Evolutionary conservation across 2,888 invertebrate species (phyloP).

Genomic region (Acleris emargana): DNA sequence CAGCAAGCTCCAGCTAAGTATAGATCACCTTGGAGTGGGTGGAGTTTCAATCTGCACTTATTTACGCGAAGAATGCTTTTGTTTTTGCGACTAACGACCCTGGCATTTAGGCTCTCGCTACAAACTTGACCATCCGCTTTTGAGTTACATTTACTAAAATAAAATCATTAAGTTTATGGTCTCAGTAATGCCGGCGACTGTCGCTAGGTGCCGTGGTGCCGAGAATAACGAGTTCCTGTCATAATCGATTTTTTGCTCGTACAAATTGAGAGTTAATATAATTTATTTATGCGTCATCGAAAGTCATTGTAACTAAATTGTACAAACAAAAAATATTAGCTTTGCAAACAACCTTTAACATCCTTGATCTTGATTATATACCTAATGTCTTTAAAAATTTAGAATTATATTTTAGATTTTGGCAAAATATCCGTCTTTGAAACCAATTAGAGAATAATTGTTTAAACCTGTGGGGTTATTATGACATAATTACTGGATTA

Average conservation of each 20-base stretch:
- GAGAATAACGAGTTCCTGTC: constrained; percentile 8
- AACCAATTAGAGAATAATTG: too few relatives aligned
- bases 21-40: constrained; percentile 22
- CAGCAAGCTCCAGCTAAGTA: constrained; percentile 3
- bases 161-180: constrained; percentile 33
- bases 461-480: too few relatives aligned
- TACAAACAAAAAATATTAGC: too few relatives aligned
- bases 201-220: background rate
- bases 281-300: background rate
- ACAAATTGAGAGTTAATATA: background rate
- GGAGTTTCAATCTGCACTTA: constrained; percentile 29
- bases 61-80: constrained; percentile 22
- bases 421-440: too few relatives aligned
- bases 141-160: constrained; percentile 31
- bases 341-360: too few relatives aligned
- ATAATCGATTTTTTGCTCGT: constrained; percentile 6
- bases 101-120: constrained; percentile 27
- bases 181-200: constrained; percentile 8
- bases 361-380: too few relatives aligned
- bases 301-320: too few relatives aligned
- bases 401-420: too few relatives aligned
- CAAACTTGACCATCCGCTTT: constrained; percentile 36
- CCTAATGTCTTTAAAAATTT: too few relatives aligned
- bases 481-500: too few relatives aligned
- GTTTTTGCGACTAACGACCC: constrained; percentile 27